Percentiles rank a stretch among this genome's conserved stretches.
These are phyloP conservation scores for Elachura formosa DNA, from an alignment of 2,113 vertebrate species.

Conservation along the genomic window DNA sequence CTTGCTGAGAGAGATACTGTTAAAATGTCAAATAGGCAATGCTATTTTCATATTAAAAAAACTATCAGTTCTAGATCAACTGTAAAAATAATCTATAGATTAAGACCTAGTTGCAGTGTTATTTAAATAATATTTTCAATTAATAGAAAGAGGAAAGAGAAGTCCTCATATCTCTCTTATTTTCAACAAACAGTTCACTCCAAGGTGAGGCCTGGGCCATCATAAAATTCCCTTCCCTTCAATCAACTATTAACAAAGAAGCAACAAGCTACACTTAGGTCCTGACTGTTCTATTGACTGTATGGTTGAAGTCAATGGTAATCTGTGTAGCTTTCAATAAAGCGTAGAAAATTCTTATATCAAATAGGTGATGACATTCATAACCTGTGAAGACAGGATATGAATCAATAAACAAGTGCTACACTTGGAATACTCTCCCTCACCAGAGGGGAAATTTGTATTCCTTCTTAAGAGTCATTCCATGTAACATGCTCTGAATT, in stretches of 20 bases:
- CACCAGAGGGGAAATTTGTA: not conserved
- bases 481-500: not conserved
- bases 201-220: not conserved
- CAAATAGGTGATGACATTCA: not conserved
- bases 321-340: not conserved
- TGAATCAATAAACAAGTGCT: not conserved
- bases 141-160: not conserved
- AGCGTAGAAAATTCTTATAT: not conserved
- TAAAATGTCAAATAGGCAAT: not conserved
- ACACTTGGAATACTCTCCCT: not conserved
- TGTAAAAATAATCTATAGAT: not conserved
- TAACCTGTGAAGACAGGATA: not conserved
- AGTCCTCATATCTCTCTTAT: not conserved
- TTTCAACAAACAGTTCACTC: not conserved
- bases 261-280: not conserved
- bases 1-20: not conserved
- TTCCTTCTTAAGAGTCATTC: not conserved
- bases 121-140: not conserved
- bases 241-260: not conserved
- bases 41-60: not conserved
- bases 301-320: not conserved
- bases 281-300: not conserved
- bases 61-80: not conserved
- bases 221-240: not conserved
- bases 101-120: not conserved